Evolutionary conservation across 1,140 invertebrate genomes (phyloP), one percentile per base, ranked within the genome.

Genomic region (Camponotus pennsylvanicus): DNA sequence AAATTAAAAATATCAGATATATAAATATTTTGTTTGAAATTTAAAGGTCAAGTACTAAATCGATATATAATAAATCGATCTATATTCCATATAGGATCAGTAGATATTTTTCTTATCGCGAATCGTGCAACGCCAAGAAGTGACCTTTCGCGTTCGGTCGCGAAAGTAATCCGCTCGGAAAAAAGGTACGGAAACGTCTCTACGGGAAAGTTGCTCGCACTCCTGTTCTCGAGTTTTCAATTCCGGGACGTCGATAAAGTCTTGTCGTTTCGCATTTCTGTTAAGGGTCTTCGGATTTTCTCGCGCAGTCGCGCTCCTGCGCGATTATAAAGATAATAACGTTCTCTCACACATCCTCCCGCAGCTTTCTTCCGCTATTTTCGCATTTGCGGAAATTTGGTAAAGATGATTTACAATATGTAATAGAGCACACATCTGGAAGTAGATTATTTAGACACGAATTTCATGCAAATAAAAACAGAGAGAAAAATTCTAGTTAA

Each of bases 211-310:
- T 80, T 37, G 64, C 34, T 55, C 34, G 49, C 64, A 55, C 66
- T 6, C 42, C 64, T 70, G 37, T 80, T 49, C 8, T 70, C 49
- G 15, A 70, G 49, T 70, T 80, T 80, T 80, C 78, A 80, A 80
- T 80, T 70, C 66, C 78, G 21, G 9, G 8, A 70, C 45, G 64
- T 57, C 78, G 78, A 80, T 80, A 80, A 70, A 80, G 52, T 70
- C 49, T 70, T 52, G 37, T 40, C 52, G 66, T 37, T 45, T 52
- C 66, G 78, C 52, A 70, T 80, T 80, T 70, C 78, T 70, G 66
- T 80, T 80, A 80, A 80, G 37, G 13, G 15, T 34, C 45, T 32
- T 57, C 21, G 78, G 78, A 80, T 80, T 80, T 70, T 70, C 78
- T 32, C 21, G 78, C 78, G n/a, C 61, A 42, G n/a, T 52, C 61